Percentiles rank a stretch among this genome's conserved stretches.
phyloP scores from a whole-genome alignment of 2,797 vertebrate species.

The Anableps anableps region DNA sequence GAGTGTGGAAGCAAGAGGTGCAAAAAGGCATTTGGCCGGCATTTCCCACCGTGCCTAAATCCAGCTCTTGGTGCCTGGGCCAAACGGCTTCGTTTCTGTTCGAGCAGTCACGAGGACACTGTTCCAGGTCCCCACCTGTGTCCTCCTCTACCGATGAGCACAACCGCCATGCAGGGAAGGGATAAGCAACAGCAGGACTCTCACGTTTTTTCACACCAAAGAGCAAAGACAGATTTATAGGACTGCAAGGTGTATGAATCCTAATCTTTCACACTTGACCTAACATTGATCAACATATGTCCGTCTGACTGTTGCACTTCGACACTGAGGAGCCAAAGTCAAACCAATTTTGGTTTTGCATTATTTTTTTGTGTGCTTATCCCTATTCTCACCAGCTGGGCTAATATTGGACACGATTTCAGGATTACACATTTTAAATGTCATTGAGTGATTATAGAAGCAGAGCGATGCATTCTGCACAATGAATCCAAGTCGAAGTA shows the following conservation, averaged over 20 bases:
- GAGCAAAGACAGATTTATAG: slow-evolving; percentile 73
- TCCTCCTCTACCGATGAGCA: slow-evolving; percentile 75
- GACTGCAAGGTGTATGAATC: slow-evolving; percentile 72
- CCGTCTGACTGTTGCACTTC: slow-evolving; percentile 50
- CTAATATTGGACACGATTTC: neutral
- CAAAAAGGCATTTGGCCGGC: slow-evolving; percentile 80
- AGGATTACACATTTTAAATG: neutral
- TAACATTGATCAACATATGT: slow-evolving; percentile 68
- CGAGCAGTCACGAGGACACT: slow-evolving; percentile 74
- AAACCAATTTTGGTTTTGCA: neutral
- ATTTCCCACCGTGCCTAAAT: slow-evolving; percentile 74
- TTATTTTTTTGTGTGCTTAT: neutral
- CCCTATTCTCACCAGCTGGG: neutral
- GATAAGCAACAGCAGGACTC: slow-evolving; percentile 77
- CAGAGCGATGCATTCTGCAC: neutral
- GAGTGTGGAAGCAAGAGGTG: slow-evolving; percentile 58
- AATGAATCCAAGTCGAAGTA: neutral
- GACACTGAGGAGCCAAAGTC: neutral
- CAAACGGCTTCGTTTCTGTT: slow-evolving; percentile 75
- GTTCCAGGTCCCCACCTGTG: slow-evolving; percentile 83
- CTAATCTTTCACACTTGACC: slow-evolving; percentile 69
- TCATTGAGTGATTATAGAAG: neutral
- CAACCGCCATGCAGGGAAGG: slow-evolving; percentile 67
- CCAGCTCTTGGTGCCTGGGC: slow-evolving; percentile 59
- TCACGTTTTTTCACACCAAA: slow-evolving; percentile 72